Base-by-base conservation (phyloP, 1,140 invertebrate species). In the Saxidomus purpurata region DNA sequence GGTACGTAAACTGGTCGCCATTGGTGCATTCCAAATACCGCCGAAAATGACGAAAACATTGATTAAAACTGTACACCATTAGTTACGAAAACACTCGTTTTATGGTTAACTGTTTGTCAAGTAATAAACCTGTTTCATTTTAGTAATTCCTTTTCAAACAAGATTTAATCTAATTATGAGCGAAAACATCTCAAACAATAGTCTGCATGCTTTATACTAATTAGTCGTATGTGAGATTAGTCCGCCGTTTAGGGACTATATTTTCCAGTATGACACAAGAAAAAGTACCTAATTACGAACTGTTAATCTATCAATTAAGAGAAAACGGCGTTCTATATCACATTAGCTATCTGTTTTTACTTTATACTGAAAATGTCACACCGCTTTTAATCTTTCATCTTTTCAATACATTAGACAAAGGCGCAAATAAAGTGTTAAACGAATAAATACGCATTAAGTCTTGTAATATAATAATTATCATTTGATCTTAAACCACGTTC, bases 101-200 rank as follows among this genome's bases (percentile, higher is more conserved):
- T n/a, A n/a, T n/a, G n/a, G n/a, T n/a, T n/a, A n/a, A n/a, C n/a
- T n/a, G n/a, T n/a, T 74, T 49, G 76, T 31, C 40, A 34, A 36
- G 47, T 36, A 79, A 79, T 79, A 25, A 79, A 79, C 28, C 25
- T 52, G 76, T 59, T 79, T 79, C 55, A 79, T 79, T 79, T 49
- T 15, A 19, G 43, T 47, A 59, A 52, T 52, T 79, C 47, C 76
- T 17, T 49, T 79, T 52, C 76, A 49, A 43, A 79, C 76, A 38
- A 79, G 47, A n/a, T 79, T 36, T 79, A 40, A 79, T 79, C 47
- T 79, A 49, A 79, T 79, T 79, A 79, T 79, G 36, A 79, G 55
- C n/a, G 49, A 49, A 55, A 55, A 49, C 22, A 25, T 79, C 43
- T 52, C 15, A 79, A 79, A 55, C 43, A 79, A 79, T 36, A 9